phyloP scores from a whole-genome alignment of 1,140 invertebrate species.

The Diprion similis region DNA sequence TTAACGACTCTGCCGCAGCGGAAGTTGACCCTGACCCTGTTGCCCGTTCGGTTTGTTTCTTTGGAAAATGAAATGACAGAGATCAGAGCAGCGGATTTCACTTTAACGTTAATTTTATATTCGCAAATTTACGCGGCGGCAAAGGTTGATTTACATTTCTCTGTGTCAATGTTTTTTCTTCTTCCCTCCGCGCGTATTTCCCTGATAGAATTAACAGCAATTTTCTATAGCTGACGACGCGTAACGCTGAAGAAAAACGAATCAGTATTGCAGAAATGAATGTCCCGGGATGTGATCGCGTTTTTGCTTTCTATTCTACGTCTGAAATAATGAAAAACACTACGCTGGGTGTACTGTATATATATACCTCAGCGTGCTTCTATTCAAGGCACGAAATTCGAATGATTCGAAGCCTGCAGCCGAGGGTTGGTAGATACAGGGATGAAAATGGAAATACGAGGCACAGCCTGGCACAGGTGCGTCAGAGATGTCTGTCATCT shows the following conservation, averaged over 20 bases:
- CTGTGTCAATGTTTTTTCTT: too few relatives aligned
- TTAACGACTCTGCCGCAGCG: not conserved
- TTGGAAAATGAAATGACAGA: not conserved
- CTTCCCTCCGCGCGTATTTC: too few relatives aligned
- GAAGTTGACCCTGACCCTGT: not conserved
- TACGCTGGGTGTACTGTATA: too few relatives aligned
- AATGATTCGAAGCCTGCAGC: not conserved
- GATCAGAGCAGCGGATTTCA: not conserved
- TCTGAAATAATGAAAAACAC: not conserved
- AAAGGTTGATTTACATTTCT: too few relatives aligned
- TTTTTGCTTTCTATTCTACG: too few relatives aligned
- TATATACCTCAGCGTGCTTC: not conserved
- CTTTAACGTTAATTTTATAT: not conserved
- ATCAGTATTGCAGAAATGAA: too few relatives aligned
- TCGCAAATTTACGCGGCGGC: not conserved
- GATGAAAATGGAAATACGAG: not conserved
- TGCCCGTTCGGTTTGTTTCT: not conserved
- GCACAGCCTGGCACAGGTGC: constrained; percentile 34
- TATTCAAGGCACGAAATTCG: not conserved
- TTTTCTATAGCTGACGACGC: too few relatives aligned
- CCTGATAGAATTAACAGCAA: too few relatives aligned
- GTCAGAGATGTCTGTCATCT: constrained; percentile 42
- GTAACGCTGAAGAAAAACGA: too few relatives aligned
- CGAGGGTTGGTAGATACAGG: not conserved
- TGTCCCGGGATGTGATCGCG: too few relatives aligned